Evolutionary conservation across 1,140 invertebrate genomes (phyloP), one percentile per base, ranked within the genome.

Genomic region (Ostrea denselamellosa): DNA sequence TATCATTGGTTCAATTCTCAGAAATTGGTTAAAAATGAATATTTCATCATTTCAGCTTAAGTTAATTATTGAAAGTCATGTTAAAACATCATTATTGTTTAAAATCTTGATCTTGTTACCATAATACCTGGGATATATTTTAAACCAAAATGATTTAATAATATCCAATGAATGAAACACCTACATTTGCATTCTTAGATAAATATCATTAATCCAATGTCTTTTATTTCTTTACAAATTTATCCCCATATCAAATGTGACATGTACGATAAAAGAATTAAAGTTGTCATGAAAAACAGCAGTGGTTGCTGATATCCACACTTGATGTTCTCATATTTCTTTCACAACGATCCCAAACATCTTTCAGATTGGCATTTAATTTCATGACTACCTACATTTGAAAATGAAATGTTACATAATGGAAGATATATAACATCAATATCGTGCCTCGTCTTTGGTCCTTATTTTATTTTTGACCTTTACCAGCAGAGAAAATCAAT

Each of bases 361-460:
- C 68, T 77, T 12, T 77, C 28, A 77, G 68, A 77, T 28, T 28
- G 68, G 68, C 68, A 77, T 77, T 77, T 34, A 77, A 77, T 77
- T 77, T 77, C 28, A 25, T 34, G 68, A 77, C 8, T 77, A 77
- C 28, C 68, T 9, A 77, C 68, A 77, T 25, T 25, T 34, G 56
- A 25, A 28, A 77, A 28, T 9, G 65, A 71, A 25, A 9, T 77
- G 68, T 77, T 77, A 28, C 68, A 77, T 77, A 77, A 77, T 34
- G 22, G 68, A 77, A 77, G 68, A 77, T 77, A 77, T 77, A 77
- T 28, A 77, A 77, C 68, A 28, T 77, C 68, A 28, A 77, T 77
- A 28, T 77, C 68, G 25, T 10, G 8, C 8, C 7, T 77, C 68
- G 25, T 77, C 68, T 62, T 34, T 77, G 68, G 68, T 77, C 68